Conservation (phyloP, 2,888 invertebrate species). For the Caenorhabditis sp. region DNA sequence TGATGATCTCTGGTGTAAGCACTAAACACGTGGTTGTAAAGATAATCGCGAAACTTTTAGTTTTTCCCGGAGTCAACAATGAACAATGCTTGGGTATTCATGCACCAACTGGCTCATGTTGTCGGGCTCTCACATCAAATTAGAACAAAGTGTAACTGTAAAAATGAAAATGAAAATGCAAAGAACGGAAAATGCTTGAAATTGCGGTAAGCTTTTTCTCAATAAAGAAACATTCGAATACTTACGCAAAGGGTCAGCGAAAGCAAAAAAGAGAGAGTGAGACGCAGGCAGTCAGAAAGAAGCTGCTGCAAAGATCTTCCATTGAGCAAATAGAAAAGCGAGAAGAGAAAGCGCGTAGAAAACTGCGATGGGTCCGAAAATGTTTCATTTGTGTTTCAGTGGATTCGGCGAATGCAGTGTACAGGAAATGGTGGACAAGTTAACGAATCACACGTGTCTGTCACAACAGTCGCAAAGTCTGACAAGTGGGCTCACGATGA, state of each 20-base stretch:
- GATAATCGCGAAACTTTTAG: constrained; percentile 6
- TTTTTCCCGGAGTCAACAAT: constrained; percentile 54
- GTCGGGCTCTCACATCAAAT: constrained; percentile 64
- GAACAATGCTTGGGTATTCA: constrained; percentile 66
- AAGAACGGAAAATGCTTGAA: constrained; percentile 61
- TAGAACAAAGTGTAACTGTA: constrained; percentile 59
- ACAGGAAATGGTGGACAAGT: constrained; percentile 61
- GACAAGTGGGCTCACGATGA: constrained; percentile 28
- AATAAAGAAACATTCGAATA: background rate
- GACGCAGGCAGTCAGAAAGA: constrained; percentile 17
- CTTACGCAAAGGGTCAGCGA: constrained; percentile 1
- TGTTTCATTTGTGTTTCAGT: constrained; percentile 46
- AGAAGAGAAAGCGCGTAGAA: constrained; percentile 17
- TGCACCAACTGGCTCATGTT: constrained; percentile 68
- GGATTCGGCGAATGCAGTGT: constrained; percentile 67
- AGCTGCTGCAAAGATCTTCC: constrained; percentile 46
- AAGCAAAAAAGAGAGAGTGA: constrained; percentile 5
- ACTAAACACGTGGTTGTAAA: background rate
- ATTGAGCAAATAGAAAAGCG: constrained; percentile 35
- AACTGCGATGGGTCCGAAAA: background rate
- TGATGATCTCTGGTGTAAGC: constrained; percentile 66
- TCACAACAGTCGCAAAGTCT: constrained; percentile 14
- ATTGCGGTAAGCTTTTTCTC: constrained; percentile 58
- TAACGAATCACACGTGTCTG: constrained; percentile 58
- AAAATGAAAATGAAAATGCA: constrained; percentile 36